Evolutionary conservation across 2,888 invertebrate species (phyloP).

Genomic region (Drosophila recens): DNA sequence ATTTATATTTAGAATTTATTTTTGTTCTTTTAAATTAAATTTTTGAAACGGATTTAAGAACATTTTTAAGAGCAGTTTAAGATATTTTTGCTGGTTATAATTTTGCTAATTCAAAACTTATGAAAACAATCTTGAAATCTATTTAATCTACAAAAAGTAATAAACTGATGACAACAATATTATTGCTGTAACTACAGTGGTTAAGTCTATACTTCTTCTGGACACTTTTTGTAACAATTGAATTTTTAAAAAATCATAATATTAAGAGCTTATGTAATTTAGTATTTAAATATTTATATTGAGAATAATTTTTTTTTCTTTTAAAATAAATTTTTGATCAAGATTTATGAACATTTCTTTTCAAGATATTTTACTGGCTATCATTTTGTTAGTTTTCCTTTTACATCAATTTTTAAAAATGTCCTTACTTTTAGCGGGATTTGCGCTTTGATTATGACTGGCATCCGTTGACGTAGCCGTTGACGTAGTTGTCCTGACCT

Average conservation of each 20-base stretch:
- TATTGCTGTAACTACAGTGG: not conserved
- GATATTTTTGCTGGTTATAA: too few species aligned
- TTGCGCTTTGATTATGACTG: constrained; percentile 26
- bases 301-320: not conserved
- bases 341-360: too few species aligned
- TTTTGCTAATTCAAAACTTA: not conserved
- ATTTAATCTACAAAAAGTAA: constrained; percentile 1
- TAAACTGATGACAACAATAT: not conserved
- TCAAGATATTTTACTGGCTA: too few species aligned
- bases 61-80: too few species aligned
- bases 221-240: not conserved
- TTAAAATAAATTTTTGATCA: too few species aligned
- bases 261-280: not conserved
- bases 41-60: too few species aligned
- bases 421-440: constrained; percentile 29
- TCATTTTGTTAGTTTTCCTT: not conserved
- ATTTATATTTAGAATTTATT: too few species aligned
- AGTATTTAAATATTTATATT: not conserved
- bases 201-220: not conserved
- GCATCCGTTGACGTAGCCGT: constrained; percentile 1
- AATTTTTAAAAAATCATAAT: too few species aligned
- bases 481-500: not conserved
- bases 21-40: too few species aligned
- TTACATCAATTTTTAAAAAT: not conserved
- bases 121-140: not conserved